Evolutionary conservation across 2,113 vertebrate species (phyloP).

Genomic region (Sorex fumeus): DNA sequence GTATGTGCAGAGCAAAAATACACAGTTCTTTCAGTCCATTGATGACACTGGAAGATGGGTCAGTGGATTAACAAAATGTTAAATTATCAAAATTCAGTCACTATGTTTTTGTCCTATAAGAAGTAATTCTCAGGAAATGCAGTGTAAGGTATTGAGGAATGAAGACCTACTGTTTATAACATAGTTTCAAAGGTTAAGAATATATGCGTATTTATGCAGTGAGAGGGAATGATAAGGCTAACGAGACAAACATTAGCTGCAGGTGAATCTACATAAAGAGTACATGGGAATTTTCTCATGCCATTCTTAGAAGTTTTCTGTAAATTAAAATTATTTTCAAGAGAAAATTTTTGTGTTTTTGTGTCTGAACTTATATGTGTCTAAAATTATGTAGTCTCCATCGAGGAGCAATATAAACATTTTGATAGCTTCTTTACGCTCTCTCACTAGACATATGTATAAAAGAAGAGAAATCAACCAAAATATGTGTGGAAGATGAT

Average conservation of each 20-base stretch:
- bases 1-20: too few relatives aligned
- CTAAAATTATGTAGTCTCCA: background rate
- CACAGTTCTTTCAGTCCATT: background rate
- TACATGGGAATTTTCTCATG: background rate
- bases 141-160: background rate
- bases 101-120: slow-evolving; percentile 13
- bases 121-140: slow-evolving; percentile 22
- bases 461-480: slow-evolving; percentile 51
- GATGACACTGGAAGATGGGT: background rate
- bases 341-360: slow-evolving; percentile 30
- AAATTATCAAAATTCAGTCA: background rate
- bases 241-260: slow-evolving; percentile 31
- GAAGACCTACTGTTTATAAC: slow-evolving; percentile 18
- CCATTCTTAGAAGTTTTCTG: background rate
- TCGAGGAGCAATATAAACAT: slow-evolving; percentile 36
- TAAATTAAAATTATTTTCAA: slow-evolving; percentile 56
- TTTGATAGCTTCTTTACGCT: slow-evolving; percentile 2
- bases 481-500: slow-evolving; percentile 64
- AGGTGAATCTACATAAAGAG: background rate
- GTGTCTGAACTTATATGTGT: slow-evolving; percentile 1
- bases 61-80: background rate
- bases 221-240: background rate
- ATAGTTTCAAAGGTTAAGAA: slow-evolving; percentile 43
- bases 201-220: slow-evolving; percentile 1
- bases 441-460: slow-evolving; percentile 33